phyloP scores from a whole-genome alignment of 2,113 vertebrate genomes.

The Pionites leucogaster region DNA sequence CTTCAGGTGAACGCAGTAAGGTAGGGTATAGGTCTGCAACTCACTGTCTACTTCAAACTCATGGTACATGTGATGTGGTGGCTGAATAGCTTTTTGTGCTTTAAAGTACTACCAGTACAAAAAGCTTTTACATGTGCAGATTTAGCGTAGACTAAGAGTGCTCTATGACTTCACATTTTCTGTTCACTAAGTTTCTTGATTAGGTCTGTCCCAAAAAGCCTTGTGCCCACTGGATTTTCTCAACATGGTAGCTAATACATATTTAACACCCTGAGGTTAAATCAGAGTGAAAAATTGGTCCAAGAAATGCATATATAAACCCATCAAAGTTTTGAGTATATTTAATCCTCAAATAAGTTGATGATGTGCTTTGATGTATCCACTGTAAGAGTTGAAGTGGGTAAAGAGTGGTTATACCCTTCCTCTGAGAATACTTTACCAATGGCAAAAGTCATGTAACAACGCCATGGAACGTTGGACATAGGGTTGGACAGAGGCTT shows the following conservation, averaged over 20 bases:
- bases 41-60: background rate
- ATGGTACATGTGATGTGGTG: fast-evolving
- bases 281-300: background rate
- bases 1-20: background rate
- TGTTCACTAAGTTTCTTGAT: background rate
- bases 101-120: background rate
- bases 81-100: background rate
- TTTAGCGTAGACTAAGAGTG: background rate
- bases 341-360: background rate
- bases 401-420: background rate
- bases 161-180: background rate
- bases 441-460: background rate
- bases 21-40: background rate
- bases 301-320: background rate
- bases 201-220: background rate
- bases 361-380: background rate
- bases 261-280: background rate
- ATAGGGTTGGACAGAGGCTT: background rate
- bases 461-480: background rate
- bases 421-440: background rate
- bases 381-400: background rate
- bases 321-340: background rate
- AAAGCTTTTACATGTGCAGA: background rate
- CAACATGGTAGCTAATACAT: fast-evolving
- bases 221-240: background rate